A percentile compares a stretch with the other conserved stretches of the same genome.
Conservation (phyloP, 2,888 invertebrate species). For the Chalcosyrphus nemorum region DNA sequence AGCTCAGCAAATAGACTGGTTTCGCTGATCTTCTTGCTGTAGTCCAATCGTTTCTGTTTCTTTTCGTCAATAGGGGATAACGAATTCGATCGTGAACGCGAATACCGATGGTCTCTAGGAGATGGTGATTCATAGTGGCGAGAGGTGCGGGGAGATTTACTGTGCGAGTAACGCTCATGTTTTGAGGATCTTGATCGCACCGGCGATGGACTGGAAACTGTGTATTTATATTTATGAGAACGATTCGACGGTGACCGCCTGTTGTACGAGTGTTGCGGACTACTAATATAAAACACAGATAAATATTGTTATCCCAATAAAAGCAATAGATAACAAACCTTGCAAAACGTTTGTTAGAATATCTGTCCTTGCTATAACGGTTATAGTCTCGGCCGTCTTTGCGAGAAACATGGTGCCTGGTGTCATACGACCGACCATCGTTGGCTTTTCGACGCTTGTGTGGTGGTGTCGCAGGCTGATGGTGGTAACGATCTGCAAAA, state of each 20-base stretch:
- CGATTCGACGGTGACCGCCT: slow-evolving; percentile 77
- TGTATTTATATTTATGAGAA: slow-evolving; percentile 77
- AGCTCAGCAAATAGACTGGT: slow-evolving; percentile 95
- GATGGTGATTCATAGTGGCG: slow-evolving; percentile 80
- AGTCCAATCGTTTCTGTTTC: slow-evolving; percentile 84
- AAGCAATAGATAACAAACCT: slow-evolving; percentile 74
- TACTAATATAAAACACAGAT: slow-evolving; percentile 68
- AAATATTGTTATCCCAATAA: not conserved
- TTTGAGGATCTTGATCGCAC: slow-evolving; percentile 82
- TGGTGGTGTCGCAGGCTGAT: slow-evolving; percentile 79
- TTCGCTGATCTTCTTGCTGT: slow-evolving; percentile 92
- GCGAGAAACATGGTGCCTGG: slow-evolving; percentile 63
- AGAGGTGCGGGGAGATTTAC: slow-evolving; percentile 78
- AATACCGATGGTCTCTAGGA: slow-evolving; percentile 75
- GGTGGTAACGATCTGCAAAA: slow-evolving; percentile 79
- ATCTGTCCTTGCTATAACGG: slow-evolving; percentile 79
- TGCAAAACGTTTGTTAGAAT: slow-evolving; percentile 77
- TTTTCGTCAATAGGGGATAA: slow-evolving; percentile 80
- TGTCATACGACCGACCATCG: slow-evolving; percentile 75
- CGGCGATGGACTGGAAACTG: slow-evolving; percentile 79
- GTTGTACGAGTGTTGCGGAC: slow-evolving; percentile 76
- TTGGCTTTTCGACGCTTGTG: slow-evolving; percentile 81
- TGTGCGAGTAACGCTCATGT: slow-evolving; percentile 79
- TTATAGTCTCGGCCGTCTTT: slow-evolving; percentile 76
- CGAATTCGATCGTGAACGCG: slow-evolving; percentile 80